Base-by-base conservation (phyloP, 2,113 vertebrate species). In the Tetrax tetrax region DNA sequence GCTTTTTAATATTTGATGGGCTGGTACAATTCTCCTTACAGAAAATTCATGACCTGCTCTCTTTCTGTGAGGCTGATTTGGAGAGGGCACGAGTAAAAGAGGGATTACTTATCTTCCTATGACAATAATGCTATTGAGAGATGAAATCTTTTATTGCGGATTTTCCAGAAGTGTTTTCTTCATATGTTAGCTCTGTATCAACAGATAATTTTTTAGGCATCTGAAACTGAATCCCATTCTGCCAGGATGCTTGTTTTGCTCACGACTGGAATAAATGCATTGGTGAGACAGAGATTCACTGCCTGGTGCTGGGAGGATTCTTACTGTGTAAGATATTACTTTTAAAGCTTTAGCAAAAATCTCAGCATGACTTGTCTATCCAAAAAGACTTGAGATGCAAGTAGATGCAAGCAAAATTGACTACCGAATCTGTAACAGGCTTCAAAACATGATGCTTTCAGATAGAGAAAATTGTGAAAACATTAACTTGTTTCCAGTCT, bases 1-100 rank as follows among this genome's bases (percentile, higher is more conserved):
- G 95, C 94, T 91, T 89, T 85, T 97, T 89, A 97, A 96, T 97
- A 97, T 96, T 97, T 97, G 91, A 96, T 96, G 81, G 84, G 70
- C 89, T 93, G 60, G 53, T 95, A 79, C 74, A 79, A 28, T 82
- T 96, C 90, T 86, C 70, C 48, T 48, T 82, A 87, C 87, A 87
- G 93, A 87, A 91, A 93, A 94, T 82, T 95, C 93, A 72, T 82
- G 87, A 64, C 91, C 89, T 94, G 69, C 77, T 93, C 91, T 83
- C 38, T 95, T 94, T 95, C 77, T 94, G 59, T 17, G 93, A 84
- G 53, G n/a, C 89, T 86, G 51, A 22, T 56, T 48, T 13, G 9
- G 45, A 79, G 87, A 68, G 15, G 35, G 25, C 51, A 38, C 10
- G 33, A 69, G 50, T n/a, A 37, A 80, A 79, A 93, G 69, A 29